Base-by-base conservation (phyloP, 2,888 invertebrate genomes). In the Corbicula japonica region DNA sequence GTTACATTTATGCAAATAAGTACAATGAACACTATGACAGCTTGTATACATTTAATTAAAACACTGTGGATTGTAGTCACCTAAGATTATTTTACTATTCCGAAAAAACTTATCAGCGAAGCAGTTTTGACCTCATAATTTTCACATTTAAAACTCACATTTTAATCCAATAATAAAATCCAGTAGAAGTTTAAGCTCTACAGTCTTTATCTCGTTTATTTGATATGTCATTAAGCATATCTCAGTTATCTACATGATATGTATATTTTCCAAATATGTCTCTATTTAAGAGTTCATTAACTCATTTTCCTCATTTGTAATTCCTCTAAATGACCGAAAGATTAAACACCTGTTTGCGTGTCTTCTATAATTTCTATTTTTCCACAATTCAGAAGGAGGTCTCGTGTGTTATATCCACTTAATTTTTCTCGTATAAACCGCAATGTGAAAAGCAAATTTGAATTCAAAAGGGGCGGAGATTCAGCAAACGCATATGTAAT, bases 391-490 rank as follows among this genome's bases (percentile, higher is more conserved):
- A 52, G 34, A 66, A 52, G 66, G 54, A 12, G 52, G 38, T 54
- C 66, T 38, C 18, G 44, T 32, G 41, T 46, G 21, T 21, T 58
- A 34, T 58, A 69, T 69, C 46, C 44, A 58, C 34, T 58, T 44
- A 69, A 58, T 69, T 58, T 58, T 69, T 44, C 69, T 30, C 58
- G 46, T 58, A 56, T 69, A 69, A 61, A 52, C 52, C 23, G 35
- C 28, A 56, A 68, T 23, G 56, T 44, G 75, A 75, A 75, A 75
- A 75, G 75, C 66, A 75, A 75, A 75, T 75, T 75, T 61, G 75
- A 69, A 69, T 68, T 69, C 52, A 62, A 38, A 62, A 34, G 50
- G 75, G 75, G 75, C 75, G 75, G 75, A 75, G 69, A 48, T 56
- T 10, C 46, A 54, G 56, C 41, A 41, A 46, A 52, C 52, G 62